These are phyloP conservation scores for Acronicta leporina DNA, from an alignment of 2,888 invertebrate genomes.

Conservation along the genomic window DNA sequence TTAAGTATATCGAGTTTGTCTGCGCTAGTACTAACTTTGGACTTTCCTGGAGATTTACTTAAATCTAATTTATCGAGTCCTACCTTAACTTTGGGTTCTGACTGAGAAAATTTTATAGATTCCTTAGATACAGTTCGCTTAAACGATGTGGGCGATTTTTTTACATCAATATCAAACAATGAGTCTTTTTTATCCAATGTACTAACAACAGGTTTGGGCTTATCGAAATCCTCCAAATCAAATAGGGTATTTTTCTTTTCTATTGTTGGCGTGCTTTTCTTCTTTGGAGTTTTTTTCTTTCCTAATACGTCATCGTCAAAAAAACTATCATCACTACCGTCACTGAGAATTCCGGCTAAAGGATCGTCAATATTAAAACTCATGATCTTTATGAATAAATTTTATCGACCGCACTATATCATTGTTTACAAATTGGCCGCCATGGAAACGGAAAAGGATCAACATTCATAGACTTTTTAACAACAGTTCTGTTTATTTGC, in stretches of 20 bases:
- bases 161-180: conserved; percentile 63
- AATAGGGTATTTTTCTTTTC: conserved; percentile 81
- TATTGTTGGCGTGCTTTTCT: conserved; percentile 67
- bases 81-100: conserved; percentile 61
- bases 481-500: too few species aligned
- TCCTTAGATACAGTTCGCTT: conserved; percentile 73
- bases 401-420: conserved; percentile 20
- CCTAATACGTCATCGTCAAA: conserved; percentile 90
- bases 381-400: conserved; percentile 67
- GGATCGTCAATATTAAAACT: conserved; percentile 90
- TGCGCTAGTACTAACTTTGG: conserved; percentile 67
- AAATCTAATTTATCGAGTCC: conserved; percentile 54
- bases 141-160: conserved; percentile 67
- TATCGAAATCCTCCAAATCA: conserved; percentile 71
- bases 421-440: conserved; percentile 73
- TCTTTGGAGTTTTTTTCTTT: conserved; percentile 79
- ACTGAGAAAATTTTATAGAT: conserved; percentile 64
- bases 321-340: conserved; percentile 92
- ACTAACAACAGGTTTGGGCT: conserved; percentile 54
- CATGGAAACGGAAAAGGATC: conserved; percentile 71
- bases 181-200: conserved; percentile 63
- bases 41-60: conserved; percentile 72
- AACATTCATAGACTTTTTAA: conserved; percentile 25
- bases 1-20: conserved; percentile 75
- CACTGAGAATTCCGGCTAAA: conserved; percentile 91